Evolutionary conservation across 2,797 vertebrate genomes (phyloP), one percentile per base, ranked within the genome.

Genomic region (Chromobotia macracanthus): DNA sequence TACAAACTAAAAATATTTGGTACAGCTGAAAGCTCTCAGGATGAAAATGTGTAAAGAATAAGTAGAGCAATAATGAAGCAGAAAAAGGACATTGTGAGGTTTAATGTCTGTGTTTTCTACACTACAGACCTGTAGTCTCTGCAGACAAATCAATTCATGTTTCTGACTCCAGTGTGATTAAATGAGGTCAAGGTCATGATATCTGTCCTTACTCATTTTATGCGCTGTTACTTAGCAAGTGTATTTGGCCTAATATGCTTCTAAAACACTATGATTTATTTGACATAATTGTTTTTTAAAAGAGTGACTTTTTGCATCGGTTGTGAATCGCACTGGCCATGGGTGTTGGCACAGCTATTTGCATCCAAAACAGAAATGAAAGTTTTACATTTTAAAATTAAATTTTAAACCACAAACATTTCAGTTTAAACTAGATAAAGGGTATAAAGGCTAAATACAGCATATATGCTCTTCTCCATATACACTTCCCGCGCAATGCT

Each of bases 1-100:
- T 85, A 82, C 81, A 84, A 90, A 87, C 88, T 90, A 90, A 91
- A 86, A 89, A 86, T 86, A 82, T 81, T 82, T 83, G 84, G 86
- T 66, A 46, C 79, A 75, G 79, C 76, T 82, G 79, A 86, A 88
- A 86, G 80, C 80, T 80, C 72, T 76, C 46, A 74, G 77, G 85
- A 87, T 79, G 28, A 64, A 81, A 88, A 87, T 88, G 82, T 51
- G 86, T 77, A 76, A 75, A n/a, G 81, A 75, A 72, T 73, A 77
- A 73, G 66, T 79, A 69, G 81, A 82, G 28, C 38, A 69, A 84
- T 58, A 80, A 46, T 21, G 44, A 63, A 44, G 64, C 38, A 68
- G 51, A 80, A 83, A 84, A 81, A 69, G 63, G 72, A 75, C 50
- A 28, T 31, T 68, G 25, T 50, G 50, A 72, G 75, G 50, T 77